Evolutionary conservation across 2,888 invertebrate species (phyloP), one percentile per base, ranked within the genome.

Genomic region (Leistus spinibarbis): DNA sequence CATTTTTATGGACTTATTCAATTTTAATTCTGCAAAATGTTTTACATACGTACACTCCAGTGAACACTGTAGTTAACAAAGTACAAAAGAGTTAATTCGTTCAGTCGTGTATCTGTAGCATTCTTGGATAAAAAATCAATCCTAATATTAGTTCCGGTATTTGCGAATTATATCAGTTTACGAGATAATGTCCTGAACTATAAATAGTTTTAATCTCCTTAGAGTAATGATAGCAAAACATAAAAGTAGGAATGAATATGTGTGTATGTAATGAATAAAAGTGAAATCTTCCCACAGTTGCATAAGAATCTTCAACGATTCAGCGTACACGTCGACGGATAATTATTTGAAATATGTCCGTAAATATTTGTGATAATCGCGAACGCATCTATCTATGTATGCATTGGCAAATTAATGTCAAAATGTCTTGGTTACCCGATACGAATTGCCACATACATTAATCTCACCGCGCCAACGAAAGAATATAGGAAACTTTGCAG

Each of bases 401-500:
- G 40, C 40, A 40, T 40, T 1, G 40, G 40, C 4, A 40, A 40
- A 40, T 40, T 40, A 40, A 40, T 40, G 40, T 40, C 40, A 40
- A 40, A 40, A 40, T 40, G 40, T 40, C 40, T 40, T 40, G 40
- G n/a, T 5, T 40, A 40, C 4, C 5, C 40, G 40, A 40, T 40
- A 40, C 40, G 40, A 40, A 10, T 40, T 40, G 40, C 4, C 40
- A 40, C 13, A 40, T 40, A 13, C 40, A 40, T 40, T 10, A 40
- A 40, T 40, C 40, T 40, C 10, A 4, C 7, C 9, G 9, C 1
- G 57, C 57, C 0, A 4, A 73, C 56, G 73, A 67, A 67, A 67
- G 60, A 66, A 27, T n/a, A n/a, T n/a, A n/a, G n/a, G n/a, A 40
- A 2, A 27, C 2, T 54, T 17, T 13, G 73, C 27, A 63, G 73